Base-by-base conservation (phyloP, 2,888 invertebrate genomes). In the Chouioia cunea region DNA sequence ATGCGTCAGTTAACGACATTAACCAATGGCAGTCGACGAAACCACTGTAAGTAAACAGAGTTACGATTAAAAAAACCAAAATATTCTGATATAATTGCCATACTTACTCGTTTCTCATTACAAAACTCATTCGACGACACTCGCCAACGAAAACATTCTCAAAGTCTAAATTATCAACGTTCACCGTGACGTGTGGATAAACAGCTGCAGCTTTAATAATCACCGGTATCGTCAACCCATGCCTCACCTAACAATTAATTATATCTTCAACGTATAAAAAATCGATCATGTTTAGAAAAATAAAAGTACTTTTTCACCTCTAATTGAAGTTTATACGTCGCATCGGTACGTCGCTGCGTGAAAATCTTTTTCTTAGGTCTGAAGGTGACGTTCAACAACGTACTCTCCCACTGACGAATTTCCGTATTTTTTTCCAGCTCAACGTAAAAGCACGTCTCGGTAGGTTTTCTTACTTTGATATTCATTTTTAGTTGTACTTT, bases 171-270 rank as follows among this genome's bases (percentile, higher is more conserved):
- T 77, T 76, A 56, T 82, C 77, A 2, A 87, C 82, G 65, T 86
- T 86, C 0, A 88, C 83, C 14, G 79, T 83, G 10, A 91, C 79
- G 70, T 86, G 88, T 0, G 91, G 91, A 47, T 89, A 87, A 15
- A 90, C 89, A 56, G 90, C 89, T 14, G 87, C 82, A 4, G 90
- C 90, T 77, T 84, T 87, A 15, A 91, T 85, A 46, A 85, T 82
- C 43, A 91, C 81, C 0, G 91, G 90, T 69, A 91, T 88, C n/a
- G 85, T 88, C 20, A 88, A 87, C 18, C 91, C 91, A 77, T 89
- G 88, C 0, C 86, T 86, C 4, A 91, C 88, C 89, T 90, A 59
- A 43, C 66, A 62, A 57, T 44, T 57, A 50, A 23, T 20, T 57
- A 4, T 12, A 10, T 36, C 6, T 3, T 36, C 27, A 12, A 12